phyloP scores from a whole-genome alignment of 2,797 vertebrate species.

The Gymnothorax javanicus region DNA sequence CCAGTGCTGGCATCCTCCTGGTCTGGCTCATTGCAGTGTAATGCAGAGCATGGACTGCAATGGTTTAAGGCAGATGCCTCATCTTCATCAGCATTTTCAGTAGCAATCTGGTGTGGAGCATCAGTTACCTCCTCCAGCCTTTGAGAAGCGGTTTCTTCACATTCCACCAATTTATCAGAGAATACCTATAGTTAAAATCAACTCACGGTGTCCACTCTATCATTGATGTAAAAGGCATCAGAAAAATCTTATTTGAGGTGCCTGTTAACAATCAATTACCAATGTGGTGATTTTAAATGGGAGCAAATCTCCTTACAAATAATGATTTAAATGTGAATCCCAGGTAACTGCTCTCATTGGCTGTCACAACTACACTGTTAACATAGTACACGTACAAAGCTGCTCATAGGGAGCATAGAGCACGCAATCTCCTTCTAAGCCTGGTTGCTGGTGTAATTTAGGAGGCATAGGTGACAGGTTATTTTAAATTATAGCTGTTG shows the following conservation, averaged over 20 bases:
- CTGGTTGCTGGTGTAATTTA: neutral
- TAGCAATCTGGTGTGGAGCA: neutral
- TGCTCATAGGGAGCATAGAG: neutral
- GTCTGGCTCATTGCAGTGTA: slow-evolving; percentile 26
- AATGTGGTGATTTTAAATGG: neutral
- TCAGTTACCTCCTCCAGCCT: slow-evolving; percentile 14
- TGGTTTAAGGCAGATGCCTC: slow-evolving; percentile 4
- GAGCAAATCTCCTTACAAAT: neutral
- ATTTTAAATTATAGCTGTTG: neutral
- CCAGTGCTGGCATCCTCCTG: slow-evolving; percentile 39
- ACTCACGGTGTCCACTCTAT: neutral
- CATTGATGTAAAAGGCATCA: neutral
- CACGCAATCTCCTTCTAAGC: neutral
- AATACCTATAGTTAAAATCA: slow-evolving; percentile 31
- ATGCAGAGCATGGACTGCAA: slow-evolving; percentile 18
- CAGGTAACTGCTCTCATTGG: neutral
- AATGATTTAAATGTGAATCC: neutral
- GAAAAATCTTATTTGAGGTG: neutral
- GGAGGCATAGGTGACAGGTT: neutral
- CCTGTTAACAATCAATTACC: neutral
- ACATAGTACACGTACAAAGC: neutral
- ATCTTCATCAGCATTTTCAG: slow-evolving; percentile 1
- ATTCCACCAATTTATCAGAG: slow-evolving; percentile 22
- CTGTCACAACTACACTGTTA: neutral
- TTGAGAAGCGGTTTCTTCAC: neutral